Conservation (phyloP, 2,797 vertebrate species). For the Chelon labrosus region DNA sequence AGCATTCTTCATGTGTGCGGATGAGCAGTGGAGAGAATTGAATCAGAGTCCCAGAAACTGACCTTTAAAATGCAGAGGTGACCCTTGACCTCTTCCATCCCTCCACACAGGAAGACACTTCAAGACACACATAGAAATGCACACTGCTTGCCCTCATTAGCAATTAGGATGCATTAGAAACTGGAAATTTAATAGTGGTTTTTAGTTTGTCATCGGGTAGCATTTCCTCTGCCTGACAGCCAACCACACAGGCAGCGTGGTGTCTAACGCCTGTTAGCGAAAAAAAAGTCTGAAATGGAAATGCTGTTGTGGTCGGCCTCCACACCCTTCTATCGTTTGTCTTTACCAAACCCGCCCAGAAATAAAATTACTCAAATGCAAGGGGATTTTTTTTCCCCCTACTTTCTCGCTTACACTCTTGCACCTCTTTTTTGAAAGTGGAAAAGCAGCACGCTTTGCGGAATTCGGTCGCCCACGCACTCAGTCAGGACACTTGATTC, state of each 20-base stretch:
- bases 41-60: conserved; percentile 37
- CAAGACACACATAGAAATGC: conserved; percentile 38
- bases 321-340: conserved; percentile 80
- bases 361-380: conserved; percentile 76
- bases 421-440: conserved; percentile 67
- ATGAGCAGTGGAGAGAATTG: conserved; percentile 21
- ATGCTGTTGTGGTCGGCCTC: conserved; percentile 72
- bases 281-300: conserved; percentile 71
- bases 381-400: conserved; percentile 70
- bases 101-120: conserved; percentile 50
- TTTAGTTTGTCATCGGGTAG: conserved; percentile 53
- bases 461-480: conserved; percentile 83
- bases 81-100: conserved; percentile 68
- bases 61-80: conserved; percentile 51
- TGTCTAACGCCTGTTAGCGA: conserved; percentile 55
- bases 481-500: conserved; percentile 86
- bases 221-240: conserved; percentile 66
- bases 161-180: conserved; percentile 83
- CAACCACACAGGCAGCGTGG: conserved; percentile 44
- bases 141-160: conserved; percentile 67
- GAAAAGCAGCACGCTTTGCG: conserved; percentile 81
- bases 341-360: conserved; percentile 76
- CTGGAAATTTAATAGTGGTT: conserved; percentile 85
- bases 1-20: conserved; percentile 8
- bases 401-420: conserved; percentile 43